Conservation (phyloP, 2,797 vertebrate species). For the Melanotaenia trifasciata region DNA sequence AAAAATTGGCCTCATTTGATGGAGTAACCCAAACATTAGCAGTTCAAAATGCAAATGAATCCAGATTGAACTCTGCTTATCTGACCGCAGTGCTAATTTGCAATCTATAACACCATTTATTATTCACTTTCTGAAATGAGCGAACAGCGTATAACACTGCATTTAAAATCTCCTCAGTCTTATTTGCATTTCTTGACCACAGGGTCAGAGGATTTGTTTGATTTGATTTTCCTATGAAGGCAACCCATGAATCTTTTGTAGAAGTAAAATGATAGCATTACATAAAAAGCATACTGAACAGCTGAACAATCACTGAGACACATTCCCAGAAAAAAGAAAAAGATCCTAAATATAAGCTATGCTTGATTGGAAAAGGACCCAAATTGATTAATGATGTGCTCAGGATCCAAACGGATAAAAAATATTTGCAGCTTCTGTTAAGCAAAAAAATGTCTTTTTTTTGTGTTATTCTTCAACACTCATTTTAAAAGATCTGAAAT, state of each 20-base stretch:
- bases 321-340: conserved; percentile 3
- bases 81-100: conserved; percentile 75
- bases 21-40: conserved; percentile 26
- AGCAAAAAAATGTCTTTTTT: conserved; percentile 33
- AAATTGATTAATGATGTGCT: conserved; percentile 17
- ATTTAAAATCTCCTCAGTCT: conserved; percentile 56
- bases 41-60: conserved; percentile 65
- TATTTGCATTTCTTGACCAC: conserved; percentile 66
- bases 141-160: conserved; percentile 51
- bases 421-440: conserved; percentile 33
- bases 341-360: not conserved
- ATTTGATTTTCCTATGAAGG: conserved; percentile 29
- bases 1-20: conserved; percentile 13
- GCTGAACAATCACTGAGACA: not conserved
- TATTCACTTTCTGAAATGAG: conserved; percentile 72
- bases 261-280: not conserved
- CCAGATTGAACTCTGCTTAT: conserved; percentile 70
- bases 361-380: conserved; percentile 4
- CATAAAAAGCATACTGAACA: conserved; percentile 3
- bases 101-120: conserved; percentile 69
- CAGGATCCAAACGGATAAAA: conserved; percentile 32
- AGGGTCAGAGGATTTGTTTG: conserved; percentile 38
- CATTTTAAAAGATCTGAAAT: conserved; percentile 53
- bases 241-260: not conserved
- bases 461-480: conserved; percentile 43